A percentile compares a stretch with the other conserved stretches of the same genome.
Conservation (phyloP, 2,113 vertebrate genomes). For the Acrocephalus arundinaceus region DNA sequence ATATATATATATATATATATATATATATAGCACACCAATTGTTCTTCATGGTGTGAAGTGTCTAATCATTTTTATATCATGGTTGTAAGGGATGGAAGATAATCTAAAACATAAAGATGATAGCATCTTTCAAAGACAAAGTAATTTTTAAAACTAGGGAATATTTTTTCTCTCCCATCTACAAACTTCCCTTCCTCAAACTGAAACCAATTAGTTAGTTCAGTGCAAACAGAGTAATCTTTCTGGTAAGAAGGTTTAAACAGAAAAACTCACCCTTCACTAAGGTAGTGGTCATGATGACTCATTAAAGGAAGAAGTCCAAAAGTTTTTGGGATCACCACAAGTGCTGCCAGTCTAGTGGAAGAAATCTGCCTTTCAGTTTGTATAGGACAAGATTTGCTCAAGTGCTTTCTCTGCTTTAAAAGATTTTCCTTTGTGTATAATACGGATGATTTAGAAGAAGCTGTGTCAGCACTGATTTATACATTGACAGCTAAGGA, state of each 20-base stretch:
- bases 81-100: background rate
- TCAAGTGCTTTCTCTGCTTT: conserved; percentile 56
- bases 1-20: background rate
- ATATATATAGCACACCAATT: background rate
- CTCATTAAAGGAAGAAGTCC: background rate
- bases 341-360: conserved; percentile 12
- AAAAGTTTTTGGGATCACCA: background rate
- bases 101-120: background rate
- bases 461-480: conserved; percentile 81
- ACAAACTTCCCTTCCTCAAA: background rate
- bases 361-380: conserved; percentile 55
- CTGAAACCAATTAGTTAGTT: background rate
- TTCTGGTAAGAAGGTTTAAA: background rate
- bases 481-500: conserved; percentile 84
- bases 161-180: background rate
- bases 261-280: conserved; percentile 25
- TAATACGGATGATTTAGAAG: conserved; percentile 79
- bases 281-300: background rate
- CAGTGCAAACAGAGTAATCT: background rate
- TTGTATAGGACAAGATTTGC: conserved; percentile 58
- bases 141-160: background rate
- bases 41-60: background rate
- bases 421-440: conserved; percentile 70
- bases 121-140: background rate
- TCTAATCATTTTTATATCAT: background rate